Evolutionary conservation across 2,888 invertebrate species (phyloP), one percentile per base, ranked within the genome.

Genomic region (Tigriopus californicus): DNA sequence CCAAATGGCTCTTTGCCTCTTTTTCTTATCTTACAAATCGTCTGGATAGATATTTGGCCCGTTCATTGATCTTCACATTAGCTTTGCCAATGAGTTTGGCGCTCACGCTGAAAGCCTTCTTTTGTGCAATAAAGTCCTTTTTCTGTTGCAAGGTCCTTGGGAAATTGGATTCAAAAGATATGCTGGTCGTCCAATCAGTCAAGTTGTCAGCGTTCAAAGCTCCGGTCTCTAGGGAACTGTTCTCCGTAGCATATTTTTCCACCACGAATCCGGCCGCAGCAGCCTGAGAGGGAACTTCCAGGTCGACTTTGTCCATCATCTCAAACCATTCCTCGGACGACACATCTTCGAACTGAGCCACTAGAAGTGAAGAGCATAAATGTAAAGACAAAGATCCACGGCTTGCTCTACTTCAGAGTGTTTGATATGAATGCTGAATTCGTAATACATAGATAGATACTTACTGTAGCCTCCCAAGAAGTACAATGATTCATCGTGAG

Each of bases 401-500:
- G 15, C 15, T 12, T 10, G 10, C 11, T 48, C n/a, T 11, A 48
- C 15, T 20, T 11, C 49, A 10, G 49, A 10, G 15, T 15, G n/a
- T 48, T 20, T n/a, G 10, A 13, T 48, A n/a, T 48, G 49, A 52
- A 6, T 12, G 25, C 53, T 33, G 25, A n/a, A n/a, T n/a, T n/a
- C n/a, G n/a, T n/a, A n/a, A n/a, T n/a, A n/a, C n/a, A n/a, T n/a
- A n/a, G n/a, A 22, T 51, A n/a, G 20, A 33, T 11, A 47, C 64
- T 63, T 56, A 66, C 65, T 61, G 58, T 62, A 62, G 10, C 65
- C 65, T 1, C 65, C 66, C 15, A 64, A 47, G 62, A 66, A 66
- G 56, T 55, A 65, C 6, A 58, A 25, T 2, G 59, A 54, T 46
- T 62, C 61, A 52, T 59, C 41, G 13, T 18, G 20, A 2, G 60